Evolutionary conservation across 2,888 invertebrate species (phyloP).

Genomic region (Melinaea menophilus): DNA sequence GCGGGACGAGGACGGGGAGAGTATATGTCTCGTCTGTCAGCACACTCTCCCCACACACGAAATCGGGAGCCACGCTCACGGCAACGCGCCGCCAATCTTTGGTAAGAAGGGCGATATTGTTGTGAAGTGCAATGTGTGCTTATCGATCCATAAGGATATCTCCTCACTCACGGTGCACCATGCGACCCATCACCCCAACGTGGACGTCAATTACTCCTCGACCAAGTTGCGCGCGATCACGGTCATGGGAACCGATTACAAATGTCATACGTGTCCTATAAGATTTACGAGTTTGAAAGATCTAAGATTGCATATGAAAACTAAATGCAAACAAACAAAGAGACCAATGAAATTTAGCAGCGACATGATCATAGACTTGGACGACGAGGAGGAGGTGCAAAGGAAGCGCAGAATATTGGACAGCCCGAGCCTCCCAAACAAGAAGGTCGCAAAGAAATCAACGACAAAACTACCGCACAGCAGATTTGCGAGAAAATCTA

Average conservation of each 20-base stretch:
- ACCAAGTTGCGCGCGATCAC: constrained; percentile 39
- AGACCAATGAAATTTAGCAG: background rate
- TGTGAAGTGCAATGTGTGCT: constrained; percentile 67
- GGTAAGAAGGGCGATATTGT: constrained; percentile 56
- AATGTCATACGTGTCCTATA: constrained; percentile 44
- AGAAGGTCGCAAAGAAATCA: constrained; percentile 66
- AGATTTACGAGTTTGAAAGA: constrained; percentile 45
- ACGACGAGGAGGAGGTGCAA: constrained; percentile 25
- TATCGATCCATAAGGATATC: constrained; percentile 46
- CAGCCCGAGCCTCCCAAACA: background rate
- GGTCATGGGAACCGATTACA: constrained; percentile 37
- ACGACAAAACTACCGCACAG: constrained; percentile 62
- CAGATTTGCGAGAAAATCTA: constrained; percentile 51
- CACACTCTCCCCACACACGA: constrained; percentile 39
- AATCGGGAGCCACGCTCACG: constrained; percentile 44
- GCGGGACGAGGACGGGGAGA: constrained; percentile 21
- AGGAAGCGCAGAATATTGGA: constrained; percentile 12
- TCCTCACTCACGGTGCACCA: constrained; percentile 57
- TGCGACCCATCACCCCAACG: constrained; percentile 39
- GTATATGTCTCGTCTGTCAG: constrained; percentile 57
- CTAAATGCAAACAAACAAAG: background rate
- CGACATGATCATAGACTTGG: constrained; percentile 18
- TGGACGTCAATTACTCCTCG: constrained; percentile 46
- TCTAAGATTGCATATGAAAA: constrained; percentile 41
- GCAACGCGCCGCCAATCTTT: constrained; percentile 41